These are phyloP conservation scores for Philereme vetulata DNA, from an alignment of 2,888 invertebrate species.

Conservation along the genomic window DNA sequence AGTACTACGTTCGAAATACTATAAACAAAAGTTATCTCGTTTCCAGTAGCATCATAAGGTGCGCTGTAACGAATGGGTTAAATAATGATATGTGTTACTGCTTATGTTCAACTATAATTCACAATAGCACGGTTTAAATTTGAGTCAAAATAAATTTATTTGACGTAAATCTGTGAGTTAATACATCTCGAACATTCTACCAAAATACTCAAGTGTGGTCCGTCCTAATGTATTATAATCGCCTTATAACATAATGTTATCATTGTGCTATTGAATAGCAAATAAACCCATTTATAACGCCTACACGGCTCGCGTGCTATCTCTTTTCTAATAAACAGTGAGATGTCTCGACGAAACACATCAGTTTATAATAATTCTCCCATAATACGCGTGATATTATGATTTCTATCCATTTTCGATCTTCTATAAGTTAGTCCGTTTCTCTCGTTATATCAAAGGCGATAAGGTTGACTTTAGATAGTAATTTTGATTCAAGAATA, in stretches of 20 bases:
- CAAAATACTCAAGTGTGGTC: slow-evolving; percentile 45
- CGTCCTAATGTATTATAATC: slow-evolving; percentile 40
- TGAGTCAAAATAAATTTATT: slow-evolving; percentile 22
- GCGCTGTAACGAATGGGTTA: background rate
- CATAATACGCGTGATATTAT: slow-evolving; percentile 52
- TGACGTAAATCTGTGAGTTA: slow-evolving; percentile 25
- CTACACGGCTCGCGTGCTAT: slow-evolving; percentile 43
- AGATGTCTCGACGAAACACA: slow-evolving; percentile 39
- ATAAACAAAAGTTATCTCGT: too few species aligned
- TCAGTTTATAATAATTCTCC: slow-evolving; percentile 68
- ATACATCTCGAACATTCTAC: slow-evolving; percentile 25
- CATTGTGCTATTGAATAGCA: slow-evolving; percentile 44
- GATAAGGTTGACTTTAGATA: slow-evolving; percentile 12
- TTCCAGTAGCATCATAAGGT: too few species aligned
- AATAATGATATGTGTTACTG: background rate
- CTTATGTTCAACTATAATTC: slow-evolving; percentile 1
- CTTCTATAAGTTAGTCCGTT: background rate
- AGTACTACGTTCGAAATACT: too few species aligned
- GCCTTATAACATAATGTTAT: slow-evolving; percentile 48
- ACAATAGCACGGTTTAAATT: slow-evolving; percentile 21
- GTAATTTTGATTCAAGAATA: background rate
- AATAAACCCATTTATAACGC: slow-evolving; percentile 51
- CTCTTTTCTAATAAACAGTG: slow-evolving; percentile 37
- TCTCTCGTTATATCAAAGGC: slow-evolving; percentile 4
- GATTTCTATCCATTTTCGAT: slow-evolving; percentile 31